Base-by-base conservation (phyloP, 2,888 invertebrate species). In the Perithous albicinctus region DNA sequence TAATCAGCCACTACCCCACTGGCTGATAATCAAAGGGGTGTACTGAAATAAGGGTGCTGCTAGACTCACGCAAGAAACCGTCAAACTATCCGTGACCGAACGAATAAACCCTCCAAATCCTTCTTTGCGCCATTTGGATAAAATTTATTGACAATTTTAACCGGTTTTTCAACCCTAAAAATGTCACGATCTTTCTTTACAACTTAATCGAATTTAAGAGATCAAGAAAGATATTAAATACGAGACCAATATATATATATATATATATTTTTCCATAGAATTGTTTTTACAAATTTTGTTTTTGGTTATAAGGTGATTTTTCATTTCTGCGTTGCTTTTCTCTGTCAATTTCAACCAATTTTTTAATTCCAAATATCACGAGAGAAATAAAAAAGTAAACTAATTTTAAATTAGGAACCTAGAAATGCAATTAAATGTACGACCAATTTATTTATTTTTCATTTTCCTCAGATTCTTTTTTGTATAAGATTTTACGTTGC, bases 1-100 rank as follows among this genome's bases (percentile, higher is more conserved):
- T 87, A 87, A 91, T 89, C 88, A 87, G 85, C 46, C 70, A 82
- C 86, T 88, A 89, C 89, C 89, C 88, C 89, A 85, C 80, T 88
- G 89, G 85, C 76, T 86, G 89, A 89, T 90, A 90, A 91, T 89
- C 87, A 87, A 90, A 85, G 86, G 84, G 86, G 82, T 87, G 87
- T 88, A 87, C 87, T 82, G 86, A 59, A 64, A 75, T 82, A 85
- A 82, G 86, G 80, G 72, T 67, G 48, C 66, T 35, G 61, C 69
- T 38, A 18, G 51, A 23, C 43, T 43, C 61, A 54, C 59, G 61
- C 76, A 77, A 80, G 67, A 80, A 77, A 80, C 66, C 76, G 66
- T 61, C 72, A 82, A 79, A 82, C 82, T 79, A 78, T 67, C 82
- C 79, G 63, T 78, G 82, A 82, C 82, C 78, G 67, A 82, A 76